Percentiles rank a stretch among this genome's conserved stretches.
Evolutionary conservation across 2,113 vertebrate genomes (phyloP).

Genomic region (Trematocara variabile): DNA sequence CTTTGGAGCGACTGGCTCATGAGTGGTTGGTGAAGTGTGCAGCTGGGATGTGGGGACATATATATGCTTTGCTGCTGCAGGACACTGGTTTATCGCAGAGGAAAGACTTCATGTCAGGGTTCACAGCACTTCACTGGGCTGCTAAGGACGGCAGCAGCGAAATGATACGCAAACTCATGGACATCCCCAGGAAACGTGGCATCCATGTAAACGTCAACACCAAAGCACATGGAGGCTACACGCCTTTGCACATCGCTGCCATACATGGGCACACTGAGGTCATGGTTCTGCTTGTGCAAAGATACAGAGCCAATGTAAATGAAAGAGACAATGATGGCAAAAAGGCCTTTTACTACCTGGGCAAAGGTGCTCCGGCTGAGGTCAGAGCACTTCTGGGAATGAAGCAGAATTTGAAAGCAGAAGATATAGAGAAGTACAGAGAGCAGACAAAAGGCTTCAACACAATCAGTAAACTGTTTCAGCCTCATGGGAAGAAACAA

Average conservation of each 20-base stretch:
- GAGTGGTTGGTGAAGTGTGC: slow-evolving; percentile 86
- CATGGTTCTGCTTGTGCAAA: slow-evolving; percentile 76
- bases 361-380: slow-evolving; percentile 60
- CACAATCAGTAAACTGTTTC: slow-evolving; percentile 84
- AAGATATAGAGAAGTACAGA: slow-evolving; percentile 70
- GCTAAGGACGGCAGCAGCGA: slow-evolving; percentile 85
- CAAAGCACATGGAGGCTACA: slow-evolving; percentile 86
- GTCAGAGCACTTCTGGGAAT: slow-evolving; percentile 79
- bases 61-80: slow-evolving; percentile 79
- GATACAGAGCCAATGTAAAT: slow-evolving; percentile 76
- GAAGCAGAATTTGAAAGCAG: slow-evolving; percentile 62
- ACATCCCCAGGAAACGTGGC: slow-evolving; percentile 67
- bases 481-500: slow-evolving; percentile 79
- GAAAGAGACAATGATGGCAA: slow-evolving; percentile 88
- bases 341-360: slow-evolving; percentile 85
- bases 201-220: slow-evolving; percentile 76
- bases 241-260: slow-evolving; percentile 88
- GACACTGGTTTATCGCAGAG: slow-evolving; percentile 79
- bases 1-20: slow-evolving; percentile 82
- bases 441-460: slow-evolving; percentile 81
- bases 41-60: slow-evolving; percentile 83
- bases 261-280: slow-evolving; percentile 81
- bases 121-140: slow-evolving; percentile 94
- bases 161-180: slow-evolving; percentile 81
- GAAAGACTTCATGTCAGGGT: slow-evolving; percentile 89